Evolutionary conservation across 2,888 invertebrate genomes (phyloP).

Genomic region (Girardia tigrina): DNA sequence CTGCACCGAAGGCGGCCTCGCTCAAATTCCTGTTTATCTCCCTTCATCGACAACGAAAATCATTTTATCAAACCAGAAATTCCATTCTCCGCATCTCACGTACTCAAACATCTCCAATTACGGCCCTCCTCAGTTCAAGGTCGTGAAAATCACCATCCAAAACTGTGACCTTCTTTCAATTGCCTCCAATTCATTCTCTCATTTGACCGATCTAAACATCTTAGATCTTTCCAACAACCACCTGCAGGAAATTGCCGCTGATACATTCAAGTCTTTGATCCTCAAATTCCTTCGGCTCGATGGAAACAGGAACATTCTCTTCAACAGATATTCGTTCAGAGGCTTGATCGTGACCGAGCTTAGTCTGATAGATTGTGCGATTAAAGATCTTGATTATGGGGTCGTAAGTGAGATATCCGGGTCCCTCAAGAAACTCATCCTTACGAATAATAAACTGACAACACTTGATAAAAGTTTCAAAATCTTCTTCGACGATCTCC

Average conservation of each 20-base stretch:
- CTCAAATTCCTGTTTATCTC: not conserved
- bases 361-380: not conserved
- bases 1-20: not conserved
- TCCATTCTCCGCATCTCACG: not conserved
- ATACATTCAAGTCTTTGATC: not conserved
- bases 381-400: not conserved
- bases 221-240: not conserved
- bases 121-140: not conserved
- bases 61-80: not conserved
- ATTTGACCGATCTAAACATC: not conserved
- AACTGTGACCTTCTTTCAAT: not conserved
- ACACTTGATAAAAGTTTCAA: not conserved
- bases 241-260: not conserved
- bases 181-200: not conserved
- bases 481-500: not conserved
- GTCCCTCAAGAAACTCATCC: not conserved
- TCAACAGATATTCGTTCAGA: not conserved
- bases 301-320: not conserved
- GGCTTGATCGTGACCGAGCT: not conserved
- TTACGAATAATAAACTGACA: not conserved
- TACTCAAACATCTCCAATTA: constrained; percentile 3
- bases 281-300: not conserved
- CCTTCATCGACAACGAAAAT: not conserved
- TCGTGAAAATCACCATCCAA: constrained; percentile 7
- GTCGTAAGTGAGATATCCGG: not conserved